Base-by-base conservation (phyloP, 2,888 invertebrate species). In the Leptopterna dolabrata region DNA sequence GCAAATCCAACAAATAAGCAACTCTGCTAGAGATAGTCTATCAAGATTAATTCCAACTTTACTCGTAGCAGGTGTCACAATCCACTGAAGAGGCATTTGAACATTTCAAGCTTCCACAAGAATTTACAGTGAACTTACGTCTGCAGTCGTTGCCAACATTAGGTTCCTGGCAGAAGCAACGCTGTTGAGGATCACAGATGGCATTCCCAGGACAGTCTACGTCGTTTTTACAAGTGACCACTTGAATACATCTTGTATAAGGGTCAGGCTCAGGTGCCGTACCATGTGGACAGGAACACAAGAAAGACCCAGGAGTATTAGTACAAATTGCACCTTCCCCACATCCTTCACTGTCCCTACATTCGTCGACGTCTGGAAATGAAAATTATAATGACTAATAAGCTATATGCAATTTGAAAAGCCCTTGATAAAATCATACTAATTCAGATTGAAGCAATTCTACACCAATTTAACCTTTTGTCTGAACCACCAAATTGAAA, bases 81-180 rank as follows among this genome's bases (percentile, higher is more conserved):
- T n/a, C n/a, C n/a, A n/a, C n/a, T n/a, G n/a, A n/a, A n/a, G n/a
- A n/a, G n/a, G n/a, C n/a, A n/a, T n/a, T n/a, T n/a, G n/a, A n/a
- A n/a, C n/a, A n/a, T n/a, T n/a, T n/a, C n/a, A n/a, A n/a, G n/a
- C n/a, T n/a, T n/a, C n/a, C n/a, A n/a, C n/a, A n/a, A 63, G n/a
- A 51, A n/a, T n/a, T n/a, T 0, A 51, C 51, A n/a, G 51, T 19
- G 7, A 63, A 94, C 96, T 95, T 94, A 96, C 96, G 97, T 92
- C 97, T 94, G 91, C 98, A 98, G 91, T 97, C 97, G 90, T 97
- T 96, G 90, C 97, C 98, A 90, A 97, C 93, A 91, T 97, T 97
- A 0, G 98, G 98, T 91, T 97, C 97, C 1, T 97, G 97, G 90
- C 98, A 98, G 51, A 97, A 92, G 91, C 98, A 98, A 90, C 96